A percentile compares a stretch with the other conserved stretches of the same genome.
phyloP scores from a whole-genome alignment of 2,113 vertebrate species.

The Hemichromis elongatus region DNA sequence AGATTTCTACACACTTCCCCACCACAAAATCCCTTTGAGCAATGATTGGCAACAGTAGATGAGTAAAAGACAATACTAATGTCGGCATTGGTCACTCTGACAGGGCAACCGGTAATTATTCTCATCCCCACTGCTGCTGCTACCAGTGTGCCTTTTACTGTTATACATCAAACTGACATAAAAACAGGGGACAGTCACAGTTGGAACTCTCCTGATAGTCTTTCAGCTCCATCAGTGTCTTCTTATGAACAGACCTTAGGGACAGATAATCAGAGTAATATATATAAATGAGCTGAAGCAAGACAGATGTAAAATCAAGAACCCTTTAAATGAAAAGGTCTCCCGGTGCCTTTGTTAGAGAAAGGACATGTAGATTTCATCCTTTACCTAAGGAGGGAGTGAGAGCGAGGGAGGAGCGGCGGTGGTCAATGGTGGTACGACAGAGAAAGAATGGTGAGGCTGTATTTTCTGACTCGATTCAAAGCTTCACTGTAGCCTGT shows the following conservation, averaged over 20 bases:
- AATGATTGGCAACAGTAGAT: slow-evolving; percentile 3
- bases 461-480: slow-evolving; percentile 36
- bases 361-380: slow-evolving; percentile 42
- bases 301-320: slow-evolving; percentile 61
- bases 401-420: slow-evolving; percentile 10
- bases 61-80: slow-evolving; percentile 41
- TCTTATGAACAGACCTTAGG: slow-evolving; percentile 40
- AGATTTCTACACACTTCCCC: neutral
- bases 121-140: slow-evolving; percentile 1
- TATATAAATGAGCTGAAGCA: slow-evolving; percentile 57
- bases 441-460: slow-evolving; percentile 3
- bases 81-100: slow-evolving; percentile 52
- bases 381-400: neutral
- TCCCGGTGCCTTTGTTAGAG: slow-evolving; percentile 49
- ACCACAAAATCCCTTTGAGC: neutral
- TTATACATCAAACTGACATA: slow-evolving; percentile 44
- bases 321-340: slow-evolving; percentile 56
- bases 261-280: slow-evolving; percentile 58
- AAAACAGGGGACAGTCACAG: slow-evolving; percentile 29
- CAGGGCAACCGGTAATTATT: slow-evolving; percentile 44
- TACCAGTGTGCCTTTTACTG: slow-evolving; percentile 16
- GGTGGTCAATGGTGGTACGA: slow-evolving; percentile 18
- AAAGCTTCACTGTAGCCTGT: slow-evolving; percentile 56
- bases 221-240: slow-evolving; percentile 57
- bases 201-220: slow-evolving; percentile 36